Conservation (phyloP, 23 tunicate genomes). For the Trididemnum clinides region DNA sequence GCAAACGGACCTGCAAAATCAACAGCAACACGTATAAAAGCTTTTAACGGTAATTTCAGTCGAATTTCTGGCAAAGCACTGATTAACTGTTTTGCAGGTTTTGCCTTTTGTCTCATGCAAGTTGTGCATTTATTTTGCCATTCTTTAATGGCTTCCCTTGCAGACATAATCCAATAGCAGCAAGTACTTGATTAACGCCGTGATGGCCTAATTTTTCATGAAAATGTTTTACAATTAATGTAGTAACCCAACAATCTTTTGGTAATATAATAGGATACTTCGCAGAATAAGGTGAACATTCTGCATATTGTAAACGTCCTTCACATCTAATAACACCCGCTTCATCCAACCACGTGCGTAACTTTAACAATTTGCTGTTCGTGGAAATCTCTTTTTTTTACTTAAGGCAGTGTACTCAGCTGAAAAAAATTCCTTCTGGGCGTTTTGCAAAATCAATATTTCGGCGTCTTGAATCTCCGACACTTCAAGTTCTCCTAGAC, state of each 20-base stretch:
- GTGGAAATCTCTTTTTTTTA: background rate
- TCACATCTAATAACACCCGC: background rate
- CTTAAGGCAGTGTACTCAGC: background rate
- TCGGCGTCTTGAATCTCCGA: background rate
- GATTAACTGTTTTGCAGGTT: background rate
- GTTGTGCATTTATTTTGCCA: background rate
- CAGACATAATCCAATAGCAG: constrained; percentile 15
- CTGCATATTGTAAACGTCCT: background rate
- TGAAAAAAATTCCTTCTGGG: background rate
- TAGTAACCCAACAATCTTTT: background rate
- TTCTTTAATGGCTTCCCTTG: background rate
- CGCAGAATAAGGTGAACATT: background rate
- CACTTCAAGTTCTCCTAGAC: background rate
- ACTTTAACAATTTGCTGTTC: background rate
- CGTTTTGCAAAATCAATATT: background rate
- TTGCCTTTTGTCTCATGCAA: background rate
- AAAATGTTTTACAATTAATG: background rate
- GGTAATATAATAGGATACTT: background rate
- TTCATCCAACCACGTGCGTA: background rate
- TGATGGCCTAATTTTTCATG: constrained; percentile 1
- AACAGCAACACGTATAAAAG: background rate
- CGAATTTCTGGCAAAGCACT: background rate
- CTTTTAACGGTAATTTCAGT: background rate
- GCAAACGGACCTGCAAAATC: constrained; percentile 17
- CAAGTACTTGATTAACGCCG: constrained; percentile 4